Percentiles rank a stretch among this genome's conserved stretches.
Conservation (phyloP, 2,113 vertebrate species). For the Dipodomys merriami region DNA sequence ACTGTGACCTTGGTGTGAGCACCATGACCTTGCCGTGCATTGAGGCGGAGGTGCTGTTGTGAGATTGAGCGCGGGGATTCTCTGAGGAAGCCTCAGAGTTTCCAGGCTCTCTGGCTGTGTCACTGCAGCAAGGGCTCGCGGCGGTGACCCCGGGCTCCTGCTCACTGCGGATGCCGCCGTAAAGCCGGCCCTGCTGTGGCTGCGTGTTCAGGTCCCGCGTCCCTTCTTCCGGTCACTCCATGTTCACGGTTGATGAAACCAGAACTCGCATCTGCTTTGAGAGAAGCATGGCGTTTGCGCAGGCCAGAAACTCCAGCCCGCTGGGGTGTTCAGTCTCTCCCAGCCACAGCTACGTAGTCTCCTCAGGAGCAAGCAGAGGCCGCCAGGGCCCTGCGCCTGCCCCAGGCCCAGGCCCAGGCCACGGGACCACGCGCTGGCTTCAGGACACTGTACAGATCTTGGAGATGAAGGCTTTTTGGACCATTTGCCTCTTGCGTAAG, state of each 20-base stretch:
- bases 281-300: background rate
- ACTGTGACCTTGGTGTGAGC: too few relatives aligned
- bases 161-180: background rate
- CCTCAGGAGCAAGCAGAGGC: background rate
- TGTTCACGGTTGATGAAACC: background rate
- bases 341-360: background rate
- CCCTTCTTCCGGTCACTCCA: background rate
- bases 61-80: background rate
- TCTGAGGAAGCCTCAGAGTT: too few relatives aligned
- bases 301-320: background rate
- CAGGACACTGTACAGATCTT: background rate
- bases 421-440: background rate
- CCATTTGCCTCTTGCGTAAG: background rate
- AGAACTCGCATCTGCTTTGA: background rate
- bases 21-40: background rate
- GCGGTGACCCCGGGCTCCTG: background rate
- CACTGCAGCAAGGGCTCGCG: background rate
- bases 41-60: background rate
- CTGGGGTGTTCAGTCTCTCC: background rate
- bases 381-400: background rate
- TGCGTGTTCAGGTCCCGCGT: background rate
- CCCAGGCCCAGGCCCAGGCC: background rate
- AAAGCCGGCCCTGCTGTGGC: background rate
- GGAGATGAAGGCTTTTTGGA: background rate
- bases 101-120: too few relatives aligned